Evolutionary conservation across 2,113 vertebrate genomes (phyloP), one percentile per base, ranked within the genome.

Genomic region (Pterocles orientalis): DNA sequence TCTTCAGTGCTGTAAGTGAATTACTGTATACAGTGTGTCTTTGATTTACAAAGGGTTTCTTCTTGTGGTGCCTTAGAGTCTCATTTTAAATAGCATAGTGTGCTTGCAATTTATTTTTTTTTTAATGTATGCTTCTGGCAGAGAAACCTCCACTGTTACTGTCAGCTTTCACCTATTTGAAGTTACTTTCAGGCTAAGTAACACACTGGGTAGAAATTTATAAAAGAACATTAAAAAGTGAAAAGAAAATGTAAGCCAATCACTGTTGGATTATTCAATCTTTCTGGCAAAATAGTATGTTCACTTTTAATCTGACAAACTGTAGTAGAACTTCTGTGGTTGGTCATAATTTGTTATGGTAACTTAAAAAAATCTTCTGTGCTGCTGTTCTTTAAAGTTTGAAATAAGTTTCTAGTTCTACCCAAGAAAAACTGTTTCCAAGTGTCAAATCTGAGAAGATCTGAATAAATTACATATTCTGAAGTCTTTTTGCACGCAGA

Each of bases 31-130:
- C 68, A 86, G 33, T 47, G 47, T 70, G 70, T 51, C 56, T 8
- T 57, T 91, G 73, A 70, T 93, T 96, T 94, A 62, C 62, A 57
- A 92, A 83, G 58, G 24, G 61, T 72, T 94, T 94, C 77, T 94
- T 86, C 78, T 71, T 57, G 11, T 86, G 94, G 87, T 95, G 94
- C 91, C 97, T 34, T 29, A 17, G 15, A 75, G 91, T 94, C 90
- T 88, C 71, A 88, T 87, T 83, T 94, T 92, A 82, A 82, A 78
- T 36, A 81, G 18, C 25, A 14, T 36, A 64, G 62, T 1, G 0
- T 82, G 33, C 73, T 89, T 88, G 36, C 45, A 86, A 31, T 10
- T 28, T n/a, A 62, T 34, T 82, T 82, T 81, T 82, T 78, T 75
- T 89, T 75, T 10, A 20, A 81, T 70, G 34, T 18, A 3, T 79